These are phyloP conservation scores for Taenioides sp. DNA, from an alignment of 2,797 vertebrate species.

Conservation along the genomic window DNA sequence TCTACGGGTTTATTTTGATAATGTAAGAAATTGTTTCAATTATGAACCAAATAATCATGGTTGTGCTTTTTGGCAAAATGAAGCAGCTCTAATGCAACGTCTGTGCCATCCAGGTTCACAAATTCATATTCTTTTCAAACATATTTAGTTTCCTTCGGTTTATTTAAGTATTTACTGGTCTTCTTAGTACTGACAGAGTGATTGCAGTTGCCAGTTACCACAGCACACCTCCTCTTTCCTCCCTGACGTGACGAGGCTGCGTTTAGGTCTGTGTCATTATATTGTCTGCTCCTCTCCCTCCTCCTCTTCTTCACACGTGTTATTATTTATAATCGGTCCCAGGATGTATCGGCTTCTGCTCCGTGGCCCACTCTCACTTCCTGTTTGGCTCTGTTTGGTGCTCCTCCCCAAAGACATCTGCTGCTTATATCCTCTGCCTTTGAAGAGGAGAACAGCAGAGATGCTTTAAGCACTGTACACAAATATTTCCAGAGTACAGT, in stretches of 20 bases:
- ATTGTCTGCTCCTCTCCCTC: slow-evolving; percentile 33
- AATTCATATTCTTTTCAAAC: no score
- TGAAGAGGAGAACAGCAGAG: slow-evolving; percentile 13
- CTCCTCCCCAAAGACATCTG: slow-evolving; percentile 30
- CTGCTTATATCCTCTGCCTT: slow-evolving; percentile 35
- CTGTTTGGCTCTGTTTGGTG: slow-evolving; percentile 53
- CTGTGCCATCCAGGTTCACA: no score
- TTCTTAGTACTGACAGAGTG: not conserved
- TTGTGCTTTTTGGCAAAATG: no score
- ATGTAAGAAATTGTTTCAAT: no score
- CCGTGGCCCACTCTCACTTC: slow-evolving; percentile 64
- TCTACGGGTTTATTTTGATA: no score
- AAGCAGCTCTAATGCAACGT: no score
- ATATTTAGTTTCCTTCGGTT: no score
- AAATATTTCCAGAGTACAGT: not conserved
- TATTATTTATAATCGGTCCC: slow-evolving; percentile 71
- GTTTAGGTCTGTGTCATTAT: slow-evolving; percentile 14
- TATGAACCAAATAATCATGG: no score
- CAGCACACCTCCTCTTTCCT: not conserved
- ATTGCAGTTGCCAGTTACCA: not conserved
- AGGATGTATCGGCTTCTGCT: slow-evolving; percentile 56
- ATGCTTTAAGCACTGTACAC: slow-evolving; percentile 19
- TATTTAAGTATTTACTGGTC: no score
- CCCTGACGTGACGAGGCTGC: not conserved
- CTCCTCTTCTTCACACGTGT: slow-evolving; percentile 43